Evolutionary conservation across 2,888 invertebrate genomes (phyloP).

Genomic region (Thymelicus sylvestris): DNA sequence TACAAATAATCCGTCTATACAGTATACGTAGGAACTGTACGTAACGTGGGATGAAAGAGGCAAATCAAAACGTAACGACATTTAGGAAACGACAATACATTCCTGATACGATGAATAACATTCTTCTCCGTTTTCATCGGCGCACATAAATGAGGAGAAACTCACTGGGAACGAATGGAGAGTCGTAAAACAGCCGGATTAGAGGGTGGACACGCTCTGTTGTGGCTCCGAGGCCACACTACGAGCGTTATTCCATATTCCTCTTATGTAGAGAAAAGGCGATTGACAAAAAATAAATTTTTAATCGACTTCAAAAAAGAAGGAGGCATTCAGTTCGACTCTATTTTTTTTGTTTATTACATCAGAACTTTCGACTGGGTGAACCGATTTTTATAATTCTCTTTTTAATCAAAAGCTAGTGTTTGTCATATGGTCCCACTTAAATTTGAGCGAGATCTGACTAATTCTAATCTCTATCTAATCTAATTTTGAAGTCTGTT

Average conservation of each 20-base stretch:
- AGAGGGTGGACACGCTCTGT: slow-evolving; percentile 63
- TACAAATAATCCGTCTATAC: neutral
- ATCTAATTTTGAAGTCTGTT: too few relatives aligned
- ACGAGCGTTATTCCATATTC: slow-evolving; percentile 29
- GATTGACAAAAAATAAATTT: too few relatives aligned
- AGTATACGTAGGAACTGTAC: neutral
- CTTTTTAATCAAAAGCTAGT: too few relatives aligned
- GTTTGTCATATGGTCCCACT: too few relatives aligned
- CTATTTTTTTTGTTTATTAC: too few relatives aligned
- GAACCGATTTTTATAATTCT: too few relatives aligned
- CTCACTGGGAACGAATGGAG: slow-evolving; percentile 65
- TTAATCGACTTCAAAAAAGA: too few relatives aligned
- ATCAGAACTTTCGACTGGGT: too few relatives aligned
- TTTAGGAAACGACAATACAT: slow-evolving; percentile 40
- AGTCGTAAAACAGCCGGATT: slow-evolving; percentile 78
- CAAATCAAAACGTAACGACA: slow-evolving; percentile 26
- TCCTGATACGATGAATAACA: slow-evolving; percentile 46
- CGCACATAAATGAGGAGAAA: slow-evolving; percentile 66
- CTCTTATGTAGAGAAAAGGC: too few relatives aligned
- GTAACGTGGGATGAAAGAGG: neutral
- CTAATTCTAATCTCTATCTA: too few relatives aligned
- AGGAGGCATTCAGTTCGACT: too few relatives aligned
- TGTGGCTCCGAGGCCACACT: slow-evolving; percentile 48
- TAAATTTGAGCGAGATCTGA: too few relatives aligned
- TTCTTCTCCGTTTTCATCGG: slow-evolving; percentile 46